Conservation (phyloP, 2,888 invertebrate genomes). For the Agonopterix heracliana region DNA sequence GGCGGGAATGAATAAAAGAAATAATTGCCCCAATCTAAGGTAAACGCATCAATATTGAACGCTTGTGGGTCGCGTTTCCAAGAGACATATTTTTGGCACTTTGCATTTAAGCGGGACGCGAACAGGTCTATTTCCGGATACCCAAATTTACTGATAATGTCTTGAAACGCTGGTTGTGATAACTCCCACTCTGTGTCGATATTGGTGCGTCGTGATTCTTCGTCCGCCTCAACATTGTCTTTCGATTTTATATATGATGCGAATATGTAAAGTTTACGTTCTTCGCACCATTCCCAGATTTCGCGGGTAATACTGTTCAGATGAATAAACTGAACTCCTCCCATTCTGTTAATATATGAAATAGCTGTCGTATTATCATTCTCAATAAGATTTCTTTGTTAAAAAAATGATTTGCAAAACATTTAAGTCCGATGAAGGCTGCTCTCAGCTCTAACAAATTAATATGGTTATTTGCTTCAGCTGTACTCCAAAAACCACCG, state of each 20-base stretch:
- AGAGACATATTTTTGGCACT: slow-evolving; percentile 7
- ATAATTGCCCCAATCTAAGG: slow-evolving; percentile 4
- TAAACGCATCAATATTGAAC: slow-evolving; percentile 4
- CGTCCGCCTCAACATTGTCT: slow-evolving; percentile 4
- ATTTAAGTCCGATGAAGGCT: slow-evolving; percentile 11
- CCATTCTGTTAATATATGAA: slow-evolving; percentile 9
- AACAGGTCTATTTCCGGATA: slow-evolving; percentile 6
- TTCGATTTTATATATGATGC: slow-evolving; percentile 6
- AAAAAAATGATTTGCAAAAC: slow-evolving; percentile 6
- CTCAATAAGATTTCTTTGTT: slow-evolving; percentile 11
- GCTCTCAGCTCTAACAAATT: slow-evolving; percentile 11
- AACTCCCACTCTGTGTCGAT: slow-evolving; percentile 4
- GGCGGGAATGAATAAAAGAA: slow-evolving; percentile 10
- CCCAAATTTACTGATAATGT: neutral
- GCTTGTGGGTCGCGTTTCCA: slow-evolving; percentile 8
- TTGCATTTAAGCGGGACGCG: slow-evolving; percentile 4
- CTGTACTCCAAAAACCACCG: slow-evolving; percentile 7
- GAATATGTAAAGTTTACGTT: slow-evolving; percentile 2
- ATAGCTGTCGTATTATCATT: too few species aligned
- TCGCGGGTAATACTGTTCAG: slow-evolving; percentile 1
- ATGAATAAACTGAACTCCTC: slow-evolving; percentile 3
- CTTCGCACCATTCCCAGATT: slow-evolving; percentile 9
- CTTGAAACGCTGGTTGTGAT: neutral
- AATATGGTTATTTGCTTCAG: slow-evolving; percentile 4
- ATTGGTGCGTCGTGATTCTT: neutral